Evolutionary conservation across 2,113 vertebrate species (phyloP), one percentile per base, ranked within the genome.

Genomic region (Bubo bubo): DNA sequence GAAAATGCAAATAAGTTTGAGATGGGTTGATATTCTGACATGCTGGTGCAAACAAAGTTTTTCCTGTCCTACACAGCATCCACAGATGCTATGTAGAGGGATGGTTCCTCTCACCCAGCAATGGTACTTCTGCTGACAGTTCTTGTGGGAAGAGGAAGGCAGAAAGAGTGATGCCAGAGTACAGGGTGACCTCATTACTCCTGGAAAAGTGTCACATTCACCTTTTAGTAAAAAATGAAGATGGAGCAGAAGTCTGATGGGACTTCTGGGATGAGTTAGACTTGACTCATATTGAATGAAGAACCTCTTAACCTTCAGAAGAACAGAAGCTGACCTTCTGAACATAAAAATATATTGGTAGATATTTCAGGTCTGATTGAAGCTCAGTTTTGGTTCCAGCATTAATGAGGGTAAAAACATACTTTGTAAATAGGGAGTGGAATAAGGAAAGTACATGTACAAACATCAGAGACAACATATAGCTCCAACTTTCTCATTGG

Each of bases 1-100:
- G 16, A 93, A 93, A 84, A 73, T 19, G 15, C 3, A 52, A 81
- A 39, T 56, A 11, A 84, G 24, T 71, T 74, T 67, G 68, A 79
- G 28, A 55, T 10, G 55, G 2, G 1, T 52, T 75, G 52, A 47
- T 52, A 30, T 34, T 71, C 64, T 63, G 34, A 5, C 20, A 77
- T 34, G 13, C 14, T 59, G 14, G 20, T 20, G 23, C 11, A 77
- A 66, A 39, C 8, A 34, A 41, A 47, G 13, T 26, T 26, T n/a
- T 56, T 87, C 19, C 21, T 73, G 15, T 41, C 34, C 26, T 34
- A 56, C 16, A 27, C 5, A 66, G 13, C 13, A 74, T 10, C 43
- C 23, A 41, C 6, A 60, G 12, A 3, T 23, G 11, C 9, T 43
- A 6, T 0, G 0, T 1, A 39, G 9, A 34, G 24, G 45, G 20